A percentile compares a stretch with the other conserved stretches of the same genome.
Evolutionary conservation across 1,140 invertebrate genomes (phyloP).

Genomic region (Drosophila bocqueti): DNA sequence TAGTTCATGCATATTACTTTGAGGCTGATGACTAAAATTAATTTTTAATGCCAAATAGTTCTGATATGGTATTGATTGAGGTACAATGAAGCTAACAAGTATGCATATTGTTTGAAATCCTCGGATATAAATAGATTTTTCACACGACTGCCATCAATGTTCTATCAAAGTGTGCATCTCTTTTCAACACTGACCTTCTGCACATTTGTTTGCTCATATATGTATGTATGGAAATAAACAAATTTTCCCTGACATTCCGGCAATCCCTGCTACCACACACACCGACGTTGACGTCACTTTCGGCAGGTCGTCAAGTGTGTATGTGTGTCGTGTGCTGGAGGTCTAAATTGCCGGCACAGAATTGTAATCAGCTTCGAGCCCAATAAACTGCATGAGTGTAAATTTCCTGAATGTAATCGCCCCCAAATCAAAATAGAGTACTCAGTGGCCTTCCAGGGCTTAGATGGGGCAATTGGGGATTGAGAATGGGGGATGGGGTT

Average conservation of each 20-base stretch:
- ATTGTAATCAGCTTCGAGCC: slow-evolving; percentile 68
- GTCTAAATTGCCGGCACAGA: slow-evolving; percentile 61
- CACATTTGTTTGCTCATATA: slow-evolving; percentile 43
- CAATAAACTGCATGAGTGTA: slow-evolving; percentile 62
- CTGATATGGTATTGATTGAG: too few relatives aligned
- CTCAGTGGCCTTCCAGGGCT: slow-evolving; percentile 49
- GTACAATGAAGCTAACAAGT: not conserved
- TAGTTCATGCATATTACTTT: not conserved
- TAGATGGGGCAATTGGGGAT: slow-evolving; percentile 20
- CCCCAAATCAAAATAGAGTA: slow-evolving; percentile 48
- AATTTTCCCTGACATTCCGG: slow-evolving; percentile 10
- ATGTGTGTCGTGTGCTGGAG: slow-evolving; percentile 6
- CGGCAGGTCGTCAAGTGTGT: slow-evolving; percentile 5
- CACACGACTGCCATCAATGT: slow-evolving; percentile 13
- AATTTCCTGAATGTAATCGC: slow-evolving; percentile 75
- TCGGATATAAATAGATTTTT: slow-evolving; percentile 18
- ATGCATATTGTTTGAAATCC: not conserved
- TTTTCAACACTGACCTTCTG: slow-evolving; percentile 37
- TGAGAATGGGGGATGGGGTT: not conserved
- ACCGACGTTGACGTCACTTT: slow-evolving; percentile 49
- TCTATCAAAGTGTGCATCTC: slow-evolving; percentile 33
- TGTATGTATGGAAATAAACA: slow-evolving; percentile 46
- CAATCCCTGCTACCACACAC: slow-evolving; percentile 8
- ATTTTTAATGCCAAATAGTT: not conserved
- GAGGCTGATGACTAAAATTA: not conserved